These are phyloP conservation scores for Syrista parreyssii DNA, from an alignment of 2,888 invertebrate genomes.

Conservation along the genomic window DNA sequence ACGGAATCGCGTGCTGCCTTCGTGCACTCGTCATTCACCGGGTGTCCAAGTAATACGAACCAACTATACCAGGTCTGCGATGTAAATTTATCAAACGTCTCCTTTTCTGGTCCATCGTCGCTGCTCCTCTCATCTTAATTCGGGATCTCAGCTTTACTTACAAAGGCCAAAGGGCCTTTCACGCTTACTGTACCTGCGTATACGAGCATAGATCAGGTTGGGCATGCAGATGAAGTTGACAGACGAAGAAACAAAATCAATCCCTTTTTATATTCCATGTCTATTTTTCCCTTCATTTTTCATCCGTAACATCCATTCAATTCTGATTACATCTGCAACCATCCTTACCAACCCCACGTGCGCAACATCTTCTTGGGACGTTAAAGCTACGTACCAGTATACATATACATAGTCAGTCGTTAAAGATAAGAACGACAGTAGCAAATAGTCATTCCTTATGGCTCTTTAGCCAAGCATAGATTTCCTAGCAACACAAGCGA, in stretches of 20 bases:
- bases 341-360: not conserved
- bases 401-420: not conserved
- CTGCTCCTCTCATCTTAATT: not conserved
- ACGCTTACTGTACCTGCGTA: not conserved
- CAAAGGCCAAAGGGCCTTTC: not conserved
- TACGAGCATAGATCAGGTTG: not conserved
- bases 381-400: too few species aligned
- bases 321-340: not conserved
- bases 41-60: not conserved
- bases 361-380: not conserved
- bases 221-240: not conserved
- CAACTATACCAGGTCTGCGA: conserved; percentile 17
- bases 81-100: conserved; percentile 23
- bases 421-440: not conserved
- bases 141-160: conserved; percentile 11
- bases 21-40: not conserved
- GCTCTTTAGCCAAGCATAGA: not conserved
- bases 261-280: not conserved
- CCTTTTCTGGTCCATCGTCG: not conserved
- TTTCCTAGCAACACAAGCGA: not conserved
- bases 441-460: not conserved
- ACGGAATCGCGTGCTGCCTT: conserved; percentile 18
- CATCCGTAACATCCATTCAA: not conserved
- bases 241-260: not conserved
- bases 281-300: not conserved